phyloP scores from a whole-genome alignment of 2,888 invertebrate species.

The Mechanitis mazaeus region DNA sequence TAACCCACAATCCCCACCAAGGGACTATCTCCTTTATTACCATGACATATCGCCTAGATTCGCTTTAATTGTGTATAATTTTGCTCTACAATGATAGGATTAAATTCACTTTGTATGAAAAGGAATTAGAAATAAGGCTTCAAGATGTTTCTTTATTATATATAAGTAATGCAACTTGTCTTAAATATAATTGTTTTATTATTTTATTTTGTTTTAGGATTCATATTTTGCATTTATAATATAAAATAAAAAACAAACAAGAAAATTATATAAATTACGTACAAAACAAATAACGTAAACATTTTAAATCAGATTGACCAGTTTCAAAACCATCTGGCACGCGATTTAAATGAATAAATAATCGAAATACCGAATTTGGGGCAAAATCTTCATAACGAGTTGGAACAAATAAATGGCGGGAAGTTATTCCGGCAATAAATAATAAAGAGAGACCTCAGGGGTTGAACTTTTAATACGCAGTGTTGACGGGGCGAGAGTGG shows the following conservation, averaged over 20 bases:
- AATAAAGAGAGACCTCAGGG: slow-evolving; percentile 58
- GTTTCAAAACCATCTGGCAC: slow-evolving; percentile 19
- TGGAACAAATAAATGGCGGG: slow-evolving; percentile 66
- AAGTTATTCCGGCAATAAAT: slow-evolving; percentile 69
- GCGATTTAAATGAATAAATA: slow-evolving; percentile 65
- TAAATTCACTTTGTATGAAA: slow-evolving; percentile 26
- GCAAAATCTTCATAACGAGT: slow-evolving; percentile 71
- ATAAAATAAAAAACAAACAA: background rate
- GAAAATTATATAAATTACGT: background rate
- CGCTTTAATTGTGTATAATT: slow-evolving; percentile 14
- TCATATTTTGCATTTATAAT: background rate
- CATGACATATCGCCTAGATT: slow-evolving; percentile 26
- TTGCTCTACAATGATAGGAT: slow-evolving; percentile 17
- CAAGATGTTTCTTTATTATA: slow-evolving; percentile 16
- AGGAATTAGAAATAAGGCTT: slow-evolving; percentile 17
- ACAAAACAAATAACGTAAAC: slow-evolving; percentile 2
- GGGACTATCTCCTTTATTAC: slow-evolving; percentile 30
- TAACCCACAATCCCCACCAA: slow-evolving; percentile 28
- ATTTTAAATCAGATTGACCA: background rate
- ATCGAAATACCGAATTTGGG: slow-evolving; percentile 64
- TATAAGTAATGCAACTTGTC: too few species aligned
- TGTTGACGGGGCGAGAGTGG: slow-evolving; percentile 21
- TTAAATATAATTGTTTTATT: background rate
- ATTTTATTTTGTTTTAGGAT: background rate
- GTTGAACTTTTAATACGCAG: slow-evolving; percentile 52